Evolutionary conservation across 2,888 invertebrate species (phyloP).

Genomic region (Latheticus oryzae): DNA sequence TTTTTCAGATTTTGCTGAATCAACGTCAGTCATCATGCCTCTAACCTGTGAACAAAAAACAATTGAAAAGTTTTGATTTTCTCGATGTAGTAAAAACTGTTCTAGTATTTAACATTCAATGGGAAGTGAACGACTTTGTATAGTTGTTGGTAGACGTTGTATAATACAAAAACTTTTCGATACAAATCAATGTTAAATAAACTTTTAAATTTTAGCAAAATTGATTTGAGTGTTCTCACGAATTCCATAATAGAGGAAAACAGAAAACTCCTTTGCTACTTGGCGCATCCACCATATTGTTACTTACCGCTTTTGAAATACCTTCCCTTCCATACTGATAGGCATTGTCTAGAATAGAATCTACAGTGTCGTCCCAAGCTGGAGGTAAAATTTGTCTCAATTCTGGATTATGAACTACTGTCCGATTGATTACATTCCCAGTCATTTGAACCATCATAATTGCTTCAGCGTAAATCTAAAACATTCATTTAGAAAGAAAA

Average conservation of each 20-base stretch:
- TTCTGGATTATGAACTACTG: slow-evolving; percentile 90
- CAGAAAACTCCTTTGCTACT: too few relatives aligned
- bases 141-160: too few relatives aligned
- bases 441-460: slow-evolving; percentile 91
- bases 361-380: slow-evolving; percentile 85
- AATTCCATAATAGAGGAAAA: too few relatives aligned
- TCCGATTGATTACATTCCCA: slow-evolving; percentile 88
- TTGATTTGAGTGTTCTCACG: too few relatives aligned
- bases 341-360: slow-evolving; percentile 91
- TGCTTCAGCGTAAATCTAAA: slow-evolving; percentile 91
- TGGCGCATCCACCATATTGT: too few relatives aligned
- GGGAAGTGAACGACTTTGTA: too few relatives aligned
- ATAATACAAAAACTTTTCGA: too few relatives aligned
- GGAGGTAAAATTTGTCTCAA: slow-evolving; percentile 85
- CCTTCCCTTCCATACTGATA: slow-evolving; percentile 93
- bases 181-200: too few relatives aligned
- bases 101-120: too few relatives aligned
- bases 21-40: slow-evolving; percentile 82
- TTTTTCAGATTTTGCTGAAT: slow-evolving; percentile 81
- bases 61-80: too few relatives aligned
- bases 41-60: slow-evolving; percentile 74
- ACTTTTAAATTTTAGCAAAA: too few relatives aligned
- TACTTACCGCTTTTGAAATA: slow-evolving; percentile 85
- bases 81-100: too few relatives aligned
- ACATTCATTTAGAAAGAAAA: slow-evolving; percentile 17